Base-by-base conservation (phyloP, 2,113 vertebrate genomes). In the Psammodynastes pulverulentus region DNA sequence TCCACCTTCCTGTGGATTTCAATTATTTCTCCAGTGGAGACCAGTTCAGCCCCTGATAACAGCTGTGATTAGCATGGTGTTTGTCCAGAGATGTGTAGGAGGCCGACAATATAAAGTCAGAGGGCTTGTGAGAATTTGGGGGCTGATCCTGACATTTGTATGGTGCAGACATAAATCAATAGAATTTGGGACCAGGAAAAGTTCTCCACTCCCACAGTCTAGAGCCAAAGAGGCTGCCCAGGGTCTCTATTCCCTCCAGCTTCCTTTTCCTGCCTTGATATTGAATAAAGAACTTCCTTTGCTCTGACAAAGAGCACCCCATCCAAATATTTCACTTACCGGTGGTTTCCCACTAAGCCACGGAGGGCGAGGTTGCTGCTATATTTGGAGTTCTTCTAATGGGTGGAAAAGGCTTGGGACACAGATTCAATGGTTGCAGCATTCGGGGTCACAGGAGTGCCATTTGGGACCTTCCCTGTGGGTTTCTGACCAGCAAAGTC, bases 71-170 rank as follows among this genome's bases (percentile, higher is more conserved):
- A 91, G 90, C 86, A 0, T 0, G 94, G 93, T 85, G 43, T 26
- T 24, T 1, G 5, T 92, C 95, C 95, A 96, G 94, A 92, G 54
- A 56, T 91, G 91, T 87, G 90, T 93, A 94, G 94, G 92, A 94
- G 91, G 93, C 46, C 92, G 48, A 0, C 3, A 84, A 92, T 89
- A 92, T 84, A 49, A 56, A 84, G 24, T 43, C 53, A 0, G n/a
- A 43, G 43, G 39, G 43, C 39, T 46, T 72, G 86, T 84, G 48
- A 19, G 56, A 15, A 62, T 53, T 45, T 34, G 39, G 7, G 7
- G 91, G 86, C 8, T 24, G 87, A 48, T 19, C 45, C 26, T 84
- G 43, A 56, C 67, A 54, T 86, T n/a, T 8, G 23, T 34, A 19
- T 26, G 62, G 39, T 9, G 92, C 90, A 43, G 88, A 88, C 93